A percentile compares a stretch with the other conserved stretches of the same genome.
Conservation (phyloP, 37 sponge, comb jelly and placozoan species). For the Spongilla lacustris region DNA sequence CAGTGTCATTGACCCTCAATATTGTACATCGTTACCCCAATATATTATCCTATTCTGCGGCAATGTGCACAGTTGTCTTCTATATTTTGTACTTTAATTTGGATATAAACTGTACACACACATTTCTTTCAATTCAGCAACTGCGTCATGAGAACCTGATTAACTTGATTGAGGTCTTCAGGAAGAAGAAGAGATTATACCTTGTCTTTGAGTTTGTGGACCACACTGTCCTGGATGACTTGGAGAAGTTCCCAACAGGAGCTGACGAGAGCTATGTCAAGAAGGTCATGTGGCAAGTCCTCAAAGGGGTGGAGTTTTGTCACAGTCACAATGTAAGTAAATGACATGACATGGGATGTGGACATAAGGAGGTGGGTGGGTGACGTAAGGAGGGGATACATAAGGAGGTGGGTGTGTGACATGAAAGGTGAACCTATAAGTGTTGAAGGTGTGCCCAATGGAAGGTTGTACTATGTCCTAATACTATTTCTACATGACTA, state of each 20-base stretch:
- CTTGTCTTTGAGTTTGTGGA: slow-evolving; percentile 99
- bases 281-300: slow-evolving; percentile 91
- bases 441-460: no score
- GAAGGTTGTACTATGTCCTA: no score
- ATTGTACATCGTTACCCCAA: no score
- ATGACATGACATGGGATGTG: not conserved
- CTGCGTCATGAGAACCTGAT: slow-evolving; percentile 97
- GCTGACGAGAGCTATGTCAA: slow-evolving; percentile 77
- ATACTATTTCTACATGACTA: no score
- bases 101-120: not conserved
- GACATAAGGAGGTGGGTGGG: not conserved
- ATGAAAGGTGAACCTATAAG: no score
- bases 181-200: slow-evolving; percentile 92
- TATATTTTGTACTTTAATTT: not conserved
- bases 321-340: slow-evolving; percentile 86
- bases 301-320: slow-evolving; percentile 94
- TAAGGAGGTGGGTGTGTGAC: not conserved
- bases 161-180: slow-evolving; percentile 92
- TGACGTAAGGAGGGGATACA: no score
- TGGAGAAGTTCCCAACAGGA: slow-evolving; percentile 91
- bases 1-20: no score
- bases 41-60: no score
- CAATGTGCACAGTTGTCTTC: no score
- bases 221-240: slow-evolving; percentile 95
- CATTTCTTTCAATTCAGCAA: slow-evolving; percentile 48